Evolutionary conservation across 2,888 invertebrate genomes (phyloP).

Genomic region (Notodonta dromedarius): DNA sequence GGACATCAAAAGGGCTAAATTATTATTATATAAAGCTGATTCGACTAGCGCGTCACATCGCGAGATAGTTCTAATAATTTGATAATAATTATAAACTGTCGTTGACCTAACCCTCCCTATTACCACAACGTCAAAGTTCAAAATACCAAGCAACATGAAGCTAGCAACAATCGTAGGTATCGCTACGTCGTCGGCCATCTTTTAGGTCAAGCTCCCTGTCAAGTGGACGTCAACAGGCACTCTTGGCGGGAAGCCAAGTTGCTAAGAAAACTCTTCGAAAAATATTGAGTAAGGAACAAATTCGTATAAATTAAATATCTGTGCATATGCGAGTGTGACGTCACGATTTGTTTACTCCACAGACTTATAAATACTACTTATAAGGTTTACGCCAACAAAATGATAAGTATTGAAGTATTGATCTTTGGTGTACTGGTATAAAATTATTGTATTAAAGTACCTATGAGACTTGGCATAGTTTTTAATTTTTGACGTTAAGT

Average conservation of each 20-base stretch:
- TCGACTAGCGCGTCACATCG: too few species aligned
- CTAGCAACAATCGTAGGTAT: constrained; percentile 37
- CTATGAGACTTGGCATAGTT: too few species aligned
- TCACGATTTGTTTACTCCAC: too few species aligned
- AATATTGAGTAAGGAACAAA: constrained; percentile 59
- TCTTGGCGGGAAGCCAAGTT: constrained; percentile 69
- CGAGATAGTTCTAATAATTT: neutral
- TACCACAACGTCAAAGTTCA: constrained; percentile 27
- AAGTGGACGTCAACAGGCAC: constrained; percentile 69
- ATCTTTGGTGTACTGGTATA: too few species aligned
- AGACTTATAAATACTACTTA: too few species aligned
- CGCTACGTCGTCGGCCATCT: constrained; percentile 56
- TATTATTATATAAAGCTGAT: too few species aligned
- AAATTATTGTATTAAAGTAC: too few species aligned
- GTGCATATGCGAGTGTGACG: too few species aligned
- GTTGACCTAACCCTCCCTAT: constrained; percentile 17
- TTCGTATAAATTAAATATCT: constrained; percentile 40
- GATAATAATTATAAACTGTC: constrained; percentile 2
- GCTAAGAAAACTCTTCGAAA: constrained; percentile 55
- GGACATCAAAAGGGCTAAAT: too few species aligned
- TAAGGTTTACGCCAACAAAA: too few species aligned
- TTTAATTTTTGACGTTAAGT: too few species aligned
- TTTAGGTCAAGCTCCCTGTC: constrained; percentile 75
- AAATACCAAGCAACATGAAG: constrained; percentile 29
- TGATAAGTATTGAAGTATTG: too few species aligned